These are phyloP conservation scores for Seriola quinqueradiata DNA, from an alignment of 2,113 vertebrate species.

Conservation along the genomic window DNA sequence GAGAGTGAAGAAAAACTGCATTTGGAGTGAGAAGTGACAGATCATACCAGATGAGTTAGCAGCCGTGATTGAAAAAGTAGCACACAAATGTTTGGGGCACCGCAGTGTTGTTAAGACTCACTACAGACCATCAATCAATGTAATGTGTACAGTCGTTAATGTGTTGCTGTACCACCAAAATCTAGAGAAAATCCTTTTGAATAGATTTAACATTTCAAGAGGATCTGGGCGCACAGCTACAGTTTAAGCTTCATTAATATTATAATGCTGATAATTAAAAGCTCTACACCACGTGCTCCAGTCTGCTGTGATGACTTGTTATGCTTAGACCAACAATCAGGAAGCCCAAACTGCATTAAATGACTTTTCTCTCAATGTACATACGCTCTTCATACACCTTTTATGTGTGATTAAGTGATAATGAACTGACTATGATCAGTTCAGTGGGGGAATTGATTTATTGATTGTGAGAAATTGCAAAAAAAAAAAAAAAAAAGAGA, in stretches of 20 bases:
- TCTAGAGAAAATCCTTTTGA: background rate
- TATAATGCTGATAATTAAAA: background rate
- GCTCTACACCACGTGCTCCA: background rate
- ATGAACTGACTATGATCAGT: background rate
- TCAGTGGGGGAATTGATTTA: background rate
- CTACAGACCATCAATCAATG: constrained; percentile 6
- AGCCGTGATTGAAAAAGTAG: constrained; percentile 4
- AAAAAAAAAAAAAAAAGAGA: background rate
- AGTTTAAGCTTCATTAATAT: background rate
- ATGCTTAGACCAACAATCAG: background rate
- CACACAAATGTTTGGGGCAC: constrained; percentile 3
- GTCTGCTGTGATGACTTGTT: background rate
- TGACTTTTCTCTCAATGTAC: background rate
- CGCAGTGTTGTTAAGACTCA: constrained; percentile 31
- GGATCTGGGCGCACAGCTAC: background rate
- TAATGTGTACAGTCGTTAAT: constrained; percentile 14
- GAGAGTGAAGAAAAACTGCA: background rate
- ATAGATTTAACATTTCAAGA: background rate
- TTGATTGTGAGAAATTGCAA: background rate
- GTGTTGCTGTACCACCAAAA: background rate
- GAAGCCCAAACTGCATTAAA: background rate
- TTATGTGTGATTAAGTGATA: background rate
- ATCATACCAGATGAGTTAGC: constrained; percentile 16
- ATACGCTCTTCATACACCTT: background rate
- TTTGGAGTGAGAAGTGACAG: constrained; percentile 12